Percentiles rank a stretch among this genome's conserved stretches.
Evolutionary conservation across 2,113 vertebrate genomes (phyloP).

Genomic region (Chaetodon trifascialis): DNA sequence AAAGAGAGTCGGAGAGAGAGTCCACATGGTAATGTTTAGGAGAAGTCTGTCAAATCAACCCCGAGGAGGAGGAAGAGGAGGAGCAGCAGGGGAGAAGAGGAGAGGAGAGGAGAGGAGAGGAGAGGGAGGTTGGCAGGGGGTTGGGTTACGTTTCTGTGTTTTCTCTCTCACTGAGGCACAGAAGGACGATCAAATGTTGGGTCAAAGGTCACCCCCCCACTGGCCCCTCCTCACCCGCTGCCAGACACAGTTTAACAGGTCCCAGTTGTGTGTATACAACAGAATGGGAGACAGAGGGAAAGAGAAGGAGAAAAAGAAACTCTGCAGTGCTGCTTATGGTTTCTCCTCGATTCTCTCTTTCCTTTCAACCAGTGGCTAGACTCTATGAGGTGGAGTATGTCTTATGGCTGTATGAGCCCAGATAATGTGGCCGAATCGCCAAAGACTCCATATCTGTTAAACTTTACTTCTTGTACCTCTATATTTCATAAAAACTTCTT

Average conservation of each 20-base stretch:
- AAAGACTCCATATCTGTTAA: background rate
- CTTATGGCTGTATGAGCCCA: background rate
- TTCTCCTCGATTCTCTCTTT: background rate
- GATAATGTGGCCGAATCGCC: background rate
- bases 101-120: conserved; percentile 1
- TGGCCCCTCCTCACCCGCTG: background rate
- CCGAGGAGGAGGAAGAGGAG: conserved; percentile 52
- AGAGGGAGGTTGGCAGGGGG: conserved; percentile 6
- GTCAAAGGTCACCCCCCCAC: conserved; percentile 53
- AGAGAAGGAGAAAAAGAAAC: background rate
- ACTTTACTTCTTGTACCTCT: background rate
- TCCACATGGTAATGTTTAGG: conserved; percentile 71
- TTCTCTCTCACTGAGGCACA: conserved; percentile 56
- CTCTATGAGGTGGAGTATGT: background rate
- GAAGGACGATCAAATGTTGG: conserved; percentile 50
- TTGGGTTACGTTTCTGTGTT: conserved; percentile 59
- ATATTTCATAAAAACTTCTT: too few relatives aligned
- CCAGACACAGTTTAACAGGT: conserved; percentile 42
- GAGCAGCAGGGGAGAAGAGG: conserved; percentile 3
- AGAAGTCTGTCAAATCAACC: conserved; percentile 64
- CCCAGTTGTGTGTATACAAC: conserved; percentile 34
- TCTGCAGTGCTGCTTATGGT: background rate
- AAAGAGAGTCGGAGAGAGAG: conserved; percentile 19
- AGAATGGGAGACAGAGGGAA: background rate
- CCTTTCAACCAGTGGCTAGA: background rate